Evolutionary conservation across 2,113 vertebrate genomes (phyloP).

Genomic region (Oryzias melastigma): DNA sequence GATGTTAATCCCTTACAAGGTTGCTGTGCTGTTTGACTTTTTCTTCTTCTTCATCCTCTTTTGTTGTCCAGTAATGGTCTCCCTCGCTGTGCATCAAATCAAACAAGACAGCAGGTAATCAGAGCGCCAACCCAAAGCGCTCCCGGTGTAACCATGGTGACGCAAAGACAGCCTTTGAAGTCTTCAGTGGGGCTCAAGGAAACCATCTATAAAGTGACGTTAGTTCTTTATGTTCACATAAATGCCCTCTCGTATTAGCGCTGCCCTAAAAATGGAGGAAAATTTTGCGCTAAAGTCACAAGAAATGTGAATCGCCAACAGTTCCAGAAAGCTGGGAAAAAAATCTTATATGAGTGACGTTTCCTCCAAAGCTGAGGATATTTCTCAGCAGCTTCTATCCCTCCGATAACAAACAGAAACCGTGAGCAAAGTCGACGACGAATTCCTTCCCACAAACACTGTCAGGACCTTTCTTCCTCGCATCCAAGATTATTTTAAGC

Average conservation of each 20-base stretch:
- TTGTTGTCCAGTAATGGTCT: constrained; percentile 34
- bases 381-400: constrained; percentile 1
- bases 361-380: constrained; percentile 4
- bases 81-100: constrained; percentile 56
- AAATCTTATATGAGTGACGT: neutral
- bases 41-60: constrained; percentile 29
- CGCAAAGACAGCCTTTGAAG: constrained; percentile 56
- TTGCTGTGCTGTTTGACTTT: constrained; percentile 19
- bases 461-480: constrained; percentile 21
- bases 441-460: constrained; percentile 28
- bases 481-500: constrained; percentile 14
- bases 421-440: neutral
- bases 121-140: constrained; percentile 44
- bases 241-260: constrained; percentile 2
- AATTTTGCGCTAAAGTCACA: neutral
- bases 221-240: constrained; percentile 27
- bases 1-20: constrained; percentile 40
- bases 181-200: constrained; percentile 25
- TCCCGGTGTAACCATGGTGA: constrained; percentile 69
- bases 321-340: too few relatives aligned
- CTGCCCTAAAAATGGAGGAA: constrained; percentile 8
- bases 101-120: constrained; percentile 60
- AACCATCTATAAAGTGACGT: constrained; percentile 36
- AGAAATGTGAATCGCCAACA: neutral
- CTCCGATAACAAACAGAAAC: constrained; percentile 17